Conservation (phyloP, 2,797 vertebrate genomes). For the Xiphorhynchus erythropygius region DNA sequence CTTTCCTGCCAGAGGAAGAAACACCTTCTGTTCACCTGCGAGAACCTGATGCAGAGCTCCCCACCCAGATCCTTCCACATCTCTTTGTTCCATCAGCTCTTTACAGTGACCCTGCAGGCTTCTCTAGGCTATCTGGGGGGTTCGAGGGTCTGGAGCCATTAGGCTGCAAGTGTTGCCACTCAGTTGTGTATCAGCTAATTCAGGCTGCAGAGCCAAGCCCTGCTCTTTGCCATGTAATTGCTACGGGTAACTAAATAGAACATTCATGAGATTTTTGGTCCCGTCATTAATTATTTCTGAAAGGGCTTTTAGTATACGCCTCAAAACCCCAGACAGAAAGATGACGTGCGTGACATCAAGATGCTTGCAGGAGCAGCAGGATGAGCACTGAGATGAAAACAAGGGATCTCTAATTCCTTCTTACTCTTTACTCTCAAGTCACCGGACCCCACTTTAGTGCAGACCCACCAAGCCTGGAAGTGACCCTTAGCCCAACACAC, state of each 20-base stretch:
- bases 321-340: constrained; percentile 37
- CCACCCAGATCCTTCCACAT: background rate
- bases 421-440: background rate
- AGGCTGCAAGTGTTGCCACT: constrained; percentile 31
- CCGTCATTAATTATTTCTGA: constrained; percentile 63
- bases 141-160: background rate
- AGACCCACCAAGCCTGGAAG: background rate
- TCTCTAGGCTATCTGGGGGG: background rate
- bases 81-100: background rate
- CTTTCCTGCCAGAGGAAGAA: background rate
- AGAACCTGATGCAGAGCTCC: background rate
- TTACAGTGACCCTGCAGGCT: background rate
- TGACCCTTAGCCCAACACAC: fast-evolving
- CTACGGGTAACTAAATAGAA: constrained; percentile 30
- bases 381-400: background rate
- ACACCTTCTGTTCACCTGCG: background rate
- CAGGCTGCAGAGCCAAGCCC: background rate
- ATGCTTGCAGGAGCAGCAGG: background rate
- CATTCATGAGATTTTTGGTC: constrained; percentile 51
- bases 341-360: background rate
- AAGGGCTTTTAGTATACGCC: constrained; percentile 36
- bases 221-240: constrained; percentile 24
- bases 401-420: background rate
- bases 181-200: background rate
- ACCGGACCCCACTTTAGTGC: background rate